phyloP scores from a whole-genome alignment of 2,888 invertebrate genomes.

The Cotesia congregata region DNA sequence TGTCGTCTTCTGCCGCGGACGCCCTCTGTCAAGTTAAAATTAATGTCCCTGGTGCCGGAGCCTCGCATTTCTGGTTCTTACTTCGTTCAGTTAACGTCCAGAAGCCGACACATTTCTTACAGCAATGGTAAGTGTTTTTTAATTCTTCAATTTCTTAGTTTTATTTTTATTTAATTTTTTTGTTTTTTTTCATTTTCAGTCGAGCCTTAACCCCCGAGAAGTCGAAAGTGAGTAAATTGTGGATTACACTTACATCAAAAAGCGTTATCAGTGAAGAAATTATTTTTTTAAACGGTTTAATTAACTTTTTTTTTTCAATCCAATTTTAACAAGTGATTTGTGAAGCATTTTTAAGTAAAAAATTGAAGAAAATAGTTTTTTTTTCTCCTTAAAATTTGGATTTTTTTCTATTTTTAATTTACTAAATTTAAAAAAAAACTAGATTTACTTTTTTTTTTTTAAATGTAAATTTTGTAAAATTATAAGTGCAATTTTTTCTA shows the following conservation, averaged over 20 bases:
- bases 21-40: constrained; percentile 85
- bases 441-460: too few species aligned
- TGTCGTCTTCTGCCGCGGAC: constrained; percentile 73
- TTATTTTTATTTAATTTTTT: constrained; percentile 22
- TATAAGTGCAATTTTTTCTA: too few species aligned
- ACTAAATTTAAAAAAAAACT: too few species aligned
- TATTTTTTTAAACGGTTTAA: too few species aligned
- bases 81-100: constrained; percentile 82
- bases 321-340: too few species aligned
- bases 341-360: too few species aligned
- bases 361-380: too few species aligned
- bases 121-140: constrained; percentile 70
- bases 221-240: constrained; percentile 85
- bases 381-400: too few species aligned
- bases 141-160: constrained; percentile 30
- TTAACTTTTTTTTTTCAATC: too few species aligned
- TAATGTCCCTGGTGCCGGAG: constrained; percentile 77
- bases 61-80: constrained; percentile 85
- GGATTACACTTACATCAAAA: constrained; percentile 26
- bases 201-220: constrained; percentile 89
- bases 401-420: too few species aligned
- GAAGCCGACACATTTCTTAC: constrained; percentile 62
- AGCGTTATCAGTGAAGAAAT: constrained; percentile 8
- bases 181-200: constrained; percentile 74
- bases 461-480: too few species aligned